phyloP scores from a whole-genome alignment of 2,797 vertebrate genomes.

The Psittacula echo region DNA sequence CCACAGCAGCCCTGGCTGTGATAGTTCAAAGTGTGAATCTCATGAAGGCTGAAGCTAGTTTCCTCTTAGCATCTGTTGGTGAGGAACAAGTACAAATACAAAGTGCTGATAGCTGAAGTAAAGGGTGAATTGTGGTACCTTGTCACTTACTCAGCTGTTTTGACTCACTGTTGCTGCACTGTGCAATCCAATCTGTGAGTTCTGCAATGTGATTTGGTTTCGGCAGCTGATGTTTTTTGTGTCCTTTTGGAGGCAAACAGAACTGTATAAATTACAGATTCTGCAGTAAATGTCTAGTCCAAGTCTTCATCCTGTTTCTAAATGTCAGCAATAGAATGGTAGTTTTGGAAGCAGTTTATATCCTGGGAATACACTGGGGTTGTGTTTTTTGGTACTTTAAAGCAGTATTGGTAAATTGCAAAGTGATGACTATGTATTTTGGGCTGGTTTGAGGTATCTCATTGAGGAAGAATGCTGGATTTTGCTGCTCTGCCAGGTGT shows the following conservation, averaged over 20 bases:
- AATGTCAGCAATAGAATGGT: not conserved
- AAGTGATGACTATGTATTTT: not conserved
- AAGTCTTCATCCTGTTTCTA: not conserved
- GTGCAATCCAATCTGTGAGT: not conserved
- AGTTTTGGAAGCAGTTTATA: constrained; percentile 1
- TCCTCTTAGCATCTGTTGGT: not conserved
- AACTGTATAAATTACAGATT: not conserved
- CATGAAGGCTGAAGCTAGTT: not conserved
- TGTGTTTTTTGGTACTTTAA: not conserved
- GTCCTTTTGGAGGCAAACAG: not conserved
- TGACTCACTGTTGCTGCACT: not conserved
- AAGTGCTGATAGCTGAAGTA: not conserved
- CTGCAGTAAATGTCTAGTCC: not conserved
- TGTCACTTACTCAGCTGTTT: not conserved
- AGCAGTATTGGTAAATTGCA: not conserved
- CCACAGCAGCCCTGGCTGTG: not conserved
- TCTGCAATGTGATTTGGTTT: not conserved
- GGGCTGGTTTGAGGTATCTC: not conserved
- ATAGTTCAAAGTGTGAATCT: not conserved
- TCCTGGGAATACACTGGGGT: not conserved
- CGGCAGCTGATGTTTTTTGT: not conserved
- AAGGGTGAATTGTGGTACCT: not conserved
- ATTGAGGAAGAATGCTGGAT: not conserved
- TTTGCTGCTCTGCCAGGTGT: not conserved
- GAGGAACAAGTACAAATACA: not conserved